Conservation (phyloP, 2,888 invertebrate species). For the Drosophila yooni region DNA sequence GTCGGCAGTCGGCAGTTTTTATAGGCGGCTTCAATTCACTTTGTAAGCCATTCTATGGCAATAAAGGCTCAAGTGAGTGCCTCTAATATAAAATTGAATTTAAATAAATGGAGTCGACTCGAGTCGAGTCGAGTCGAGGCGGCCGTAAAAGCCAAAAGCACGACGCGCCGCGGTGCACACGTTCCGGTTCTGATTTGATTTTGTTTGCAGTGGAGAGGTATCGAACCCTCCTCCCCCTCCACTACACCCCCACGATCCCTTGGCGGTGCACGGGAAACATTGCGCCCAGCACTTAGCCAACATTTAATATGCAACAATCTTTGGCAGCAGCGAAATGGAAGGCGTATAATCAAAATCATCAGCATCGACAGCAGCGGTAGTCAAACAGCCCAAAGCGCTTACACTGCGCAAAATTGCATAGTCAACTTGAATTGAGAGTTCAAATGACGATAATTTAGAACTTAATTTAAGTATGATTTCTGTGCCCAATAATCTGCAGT, state of each 20-base stretch:
- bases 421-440: not conserved
- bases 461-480: not conserved
- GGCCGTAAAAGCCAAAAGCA: slow-evolving; percentile 63
- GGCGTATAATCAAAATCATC: slow-evolving; percentile 62
- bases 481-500: not conserved
- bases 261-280: slow-evolving; percentile 4
- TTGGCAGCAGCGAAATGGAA: slow-evolving; percentile 56
- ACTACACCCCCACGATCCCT: not conserved
- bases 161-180: slow-evolving; percentile 43
- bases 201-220: slow-evolving; percentile 58
- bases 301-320: slow-evolving; percentile 80
- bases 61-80: slow-evolving; percentile 73
- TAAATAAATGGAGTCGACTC: slow-evolving; percentile 74
- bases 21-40: slow-evolving; percentile 71
- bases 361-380: slow-evolving; percentile 23
- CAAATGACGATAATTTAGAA: not conserved
- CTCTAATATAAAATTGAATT: slow-evolving; percentile 80
- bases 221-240: not conserved
- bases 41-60: slow-evolving; percentile 72
- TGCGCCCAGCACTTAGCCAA: slow-evolving; percentile 71
- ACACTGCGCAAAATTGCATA: not conserved
- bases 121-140: not conserved
- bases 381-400: not conserved
- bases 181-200: slow-evolving; percentile 74
- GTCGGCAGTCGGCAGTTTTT: slow-evolving; percentile 40